A percentile compares a stretch with the other conserved stretches of the same genome.
These are phyloP conservation scores for Pantelozetes paolii DNA, from an alignment of 2,888 invertebrate genomes.

Conservation along the genomic window DNA sequence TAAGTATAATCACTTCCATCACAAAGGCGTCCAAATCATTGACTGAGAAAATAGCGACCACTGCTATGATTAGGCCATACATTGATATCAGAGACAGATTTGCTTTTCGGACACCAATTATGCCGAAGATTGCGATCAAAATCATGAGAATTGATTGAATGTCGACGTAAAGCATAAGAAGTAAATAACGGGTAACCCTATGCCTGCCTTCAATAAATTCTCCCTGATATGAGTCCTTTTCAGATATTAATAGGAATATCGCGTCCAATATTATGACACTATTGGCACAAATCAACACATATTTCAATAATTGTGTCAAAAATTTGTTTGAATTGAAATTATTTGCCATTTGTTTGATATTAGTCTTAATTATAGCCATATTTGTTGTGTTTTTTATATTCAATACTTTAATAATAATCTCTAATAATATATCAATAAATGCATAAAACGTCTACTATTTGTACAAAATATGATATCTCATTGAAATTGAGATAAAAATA, in stretches of 20 bases:
- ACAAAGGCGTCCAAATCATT: slow-evolving; percentile 37
- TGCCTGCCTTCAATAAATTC: slow-evolving; percentile 39
- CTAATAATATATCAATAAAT: no score
- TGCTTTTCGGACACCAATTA: slow-evolving; percentile 33
- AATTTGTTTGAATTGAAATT: not conserved
- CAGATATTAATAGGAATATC: slow-evolving; percentile 35
- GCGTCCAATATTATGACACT: slow-evolving; percentile 38
- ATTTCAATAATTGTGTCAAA: not conserved
- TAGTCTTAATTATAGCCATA: slow-evolving; percentile 7
- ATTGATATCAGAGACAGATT: not conserved
- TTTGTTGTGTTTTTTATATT: not conserved
- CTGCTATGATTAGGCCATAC: slow-evolving; percentile 26
- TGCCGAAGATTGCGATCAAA: slow-evolving; percentile 33
- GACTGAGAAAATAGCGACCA: slow-evolving; percentile 25
- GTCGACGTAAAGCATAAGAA: slow-evolving; percentile 35
- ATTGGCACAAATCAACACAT: slow-evolving; percentile 20
- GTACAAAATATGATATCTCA: no score
- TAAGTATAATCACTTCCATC: slow-evolving; percentile 17
- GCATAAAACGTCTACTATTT: no score
- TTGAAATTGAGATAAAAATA: no score
- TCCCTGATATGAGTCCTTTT: slow-evolving; percentile 37
- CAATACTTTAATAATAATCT: no score
- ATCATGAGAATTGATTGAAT: slow-evolving; percentile 39
- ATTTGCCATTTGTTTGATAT: not conserved
- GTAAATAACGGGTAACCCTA: slow-evolving; percentile 15